Evolutionary conservation across 2,113 vertebrate genomes (phyloP).

Genomic region (Montifringilla adamsi): DNA sequence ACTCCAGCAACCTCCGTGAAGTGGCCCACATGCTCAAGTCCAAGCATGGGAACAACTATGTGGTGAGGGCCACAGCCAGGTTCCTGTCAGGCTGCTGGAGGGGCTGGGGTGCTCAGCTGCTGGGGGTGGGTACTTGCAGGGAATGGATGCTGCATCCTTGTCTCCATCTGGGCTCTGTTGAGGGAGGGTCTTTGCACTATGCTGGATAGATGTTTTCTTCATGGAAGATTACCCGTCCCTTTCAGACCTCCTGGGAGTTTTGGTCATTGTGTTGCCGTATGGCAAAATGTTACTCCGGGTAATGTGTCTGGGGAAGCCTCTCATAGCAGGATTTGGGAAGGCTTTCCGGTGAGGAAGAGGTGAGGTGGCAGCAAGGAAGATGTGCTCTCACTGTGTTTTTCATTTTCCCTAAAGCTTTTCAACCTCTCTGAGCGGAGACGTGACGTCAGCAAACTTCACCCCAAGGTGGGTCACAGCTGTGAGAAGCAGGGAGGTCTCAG

Average conservation of each 20-base stretch:
- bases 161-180: background rate
- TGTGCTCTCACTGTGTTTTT: background rate
- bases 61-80: conserved; percentile 71
- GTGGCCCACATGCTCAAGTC: conserved; percentile 96
- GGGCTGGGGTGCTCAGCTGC: background rate
- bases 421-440: conserved; percentile 92
- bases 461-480: conserved; percentile 79
- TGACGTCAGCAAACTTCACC: conserved; percentile 88
- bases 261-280: background rate
- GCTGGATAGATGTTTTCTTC: background rate
- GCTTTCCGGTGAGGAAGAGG: background rate
- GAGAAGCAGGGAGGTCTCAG: background rate
- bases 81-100: background rate
- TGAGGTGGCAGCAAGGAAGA: background rate
- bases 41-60: conserved; percentile 92
- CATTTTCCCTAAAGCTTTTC: conserved; percentile 81
- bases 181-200: background rate
- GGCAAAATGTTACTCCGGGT: background rate
- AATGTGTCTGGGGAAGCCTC: background rate
- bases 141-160: background rate
- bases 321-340: background rate
- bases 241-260: background rate
- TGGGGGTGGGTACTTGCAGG: background rate
- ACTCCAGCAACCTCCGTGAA: conserved; percentile 87
- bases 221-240: background rate